These are phyloP conservation scores for Drosophila ambigua DNA, from an alignment of 1,140 invertebrate genomes.

Conservation along the genomic window DNA sequence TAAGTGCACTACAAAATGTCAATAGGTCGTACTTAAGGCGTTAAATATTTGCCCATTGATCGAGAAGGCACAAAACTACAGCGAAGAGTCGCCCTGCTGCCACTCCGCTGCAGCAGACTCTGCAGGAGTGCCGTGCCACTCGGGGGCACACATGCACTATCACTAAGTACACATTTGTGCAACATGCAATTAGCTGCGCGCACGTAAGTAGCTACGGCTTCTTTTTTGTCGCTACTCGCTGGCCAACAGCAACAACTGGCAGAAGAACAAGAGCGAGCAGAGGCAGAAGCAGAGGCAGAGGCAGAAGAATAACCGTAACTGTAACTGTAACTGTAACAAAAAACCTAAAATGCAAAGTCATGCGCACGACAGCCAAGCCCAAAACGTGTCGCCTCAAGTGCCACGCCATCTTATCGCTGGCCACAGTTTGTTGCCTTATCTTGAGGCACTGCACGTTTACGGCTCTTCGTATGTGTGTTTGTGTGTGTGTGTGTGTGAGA, in stretches of 20 bases:
- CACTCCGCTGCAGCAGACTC: not conserved
- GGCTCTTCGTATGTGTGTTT: constrained; percentile 24
- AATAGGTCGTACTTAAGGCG: constrained; percentile 64
- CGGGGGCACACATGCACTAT: not conserved
- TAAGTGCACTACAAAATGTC: constrained; percentile 74
- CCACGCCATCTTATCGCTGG: constrained; percentile 75
- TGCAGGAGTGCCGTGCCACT: too few relatives aligned
- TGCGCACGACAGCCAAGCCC: constrained; percentile 71
- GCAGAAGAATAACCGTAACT: constrained; percentile 29
- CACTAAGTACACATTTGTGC: constrained; percentile 39
- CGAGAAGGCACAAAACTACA: constrained; percentile 37
- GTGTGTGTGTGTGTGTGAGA: constrained; percentile 26
- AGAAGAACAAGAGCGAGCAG: constrained; percentile 17
- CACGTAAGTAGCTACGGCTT: constrained; percentile 45
- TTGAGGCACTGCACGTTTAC: constrained; percentile 65
- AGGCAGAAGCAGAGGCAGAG: constrained; percentile 12
- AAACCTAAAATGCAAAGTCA: constrained; percentile 68
- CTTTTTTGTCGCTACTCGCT: constrained; percentile 28
- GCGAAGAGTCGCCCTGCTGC: not conserved
- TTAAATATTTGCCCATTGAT: constrained; percentile 74
- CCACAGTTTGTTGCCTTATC: constrained; percentile 78
- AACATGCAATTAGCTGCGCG: constrained; percentile 51
- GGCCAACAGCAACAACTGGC: constrained; percentile 35
- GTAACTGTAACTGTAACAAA: constrained; percentile 29
- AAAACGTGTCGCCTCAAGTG: constrained; percentile 78